Evolutionary conservation across 2,888 invertebrate genomes (phyloP).

Genomic region (Azorinus chamasolen): DNA sequence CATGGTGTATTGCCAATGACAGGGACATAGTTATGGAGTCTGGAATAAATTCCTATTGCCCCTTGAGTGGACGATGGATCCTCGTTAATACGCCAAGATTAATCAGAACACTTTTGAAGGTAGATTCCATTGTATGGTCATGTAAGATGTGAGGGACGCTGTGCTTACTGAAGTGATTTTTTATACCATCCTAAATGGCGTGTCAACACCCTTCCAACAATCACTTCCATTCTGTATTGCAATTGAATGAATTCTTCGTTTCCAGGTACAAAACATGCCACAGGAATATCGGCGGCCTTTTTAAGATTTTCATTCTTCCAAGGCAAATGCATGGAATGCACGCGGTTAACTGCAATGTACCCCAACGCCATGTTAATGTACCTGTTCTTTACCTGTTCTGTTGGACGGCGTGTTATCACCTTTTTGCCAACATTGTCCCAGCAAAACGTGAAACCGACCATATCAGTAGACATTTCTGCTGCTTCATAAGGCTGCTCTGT

Average conservation of each 20-base stretch:
- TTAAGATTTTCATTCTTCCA: slow-evolving; percentile 9
- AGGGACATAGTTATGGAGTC: slow-evolving; percentile 8
- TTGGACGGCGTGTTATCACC: slow-evolving; percentile 12
- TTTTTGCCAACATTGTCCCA: slow-evolving; percentile 11
- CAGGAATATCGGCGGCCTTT: slow-evolving; percentile 18
- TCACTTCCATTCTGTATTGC: slow-evolving; percentile 21
- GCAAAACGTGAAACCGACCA: too few relatives aligned
- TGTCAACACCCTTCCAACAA: slow-evolving; percentile 32
- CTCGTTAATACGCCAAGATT: slow-evolving; percentile 46
- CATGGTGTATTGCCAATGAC: slow-evolving; percentile 12
- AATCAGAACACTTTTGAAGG: slow-evolving; percentile 17
- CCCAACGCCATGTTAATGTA: slow-evolving; percentile 41
- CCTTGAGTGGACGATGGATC: slow-evolving; percentile 22
- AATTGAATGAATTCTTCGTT: slow-evolving; percentile 12
- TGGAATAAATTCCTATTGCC: slow-evolving; percentile 24
- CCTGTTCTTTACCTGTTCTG: slow-evolving; percentile 13
- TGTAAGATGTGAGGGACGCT: slow-evolving; percentile 29
- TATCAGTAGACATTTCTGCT: too few relatives aligned
- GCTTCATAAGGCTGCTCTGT: too few relatives aligned
- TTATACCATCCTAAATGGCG: slow-evolving; percentile 41
- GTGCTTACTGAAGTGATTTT: slow-evolving; percentile 19
- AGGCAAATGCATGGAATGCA: slow-evolving; percentile 2
- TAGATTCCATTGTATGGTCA: slow-evolving; percentile 27
- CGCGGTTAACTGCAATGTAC: slow-evolving; percentile 33
- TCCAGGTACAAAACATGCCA: slow-evolving; percentile 13